These are phyloP conservation scores for Mirounga angustirostris DNA, from an alignment of 2,113 vertebrate genomes.

Conservation along the genomic window DNA sequence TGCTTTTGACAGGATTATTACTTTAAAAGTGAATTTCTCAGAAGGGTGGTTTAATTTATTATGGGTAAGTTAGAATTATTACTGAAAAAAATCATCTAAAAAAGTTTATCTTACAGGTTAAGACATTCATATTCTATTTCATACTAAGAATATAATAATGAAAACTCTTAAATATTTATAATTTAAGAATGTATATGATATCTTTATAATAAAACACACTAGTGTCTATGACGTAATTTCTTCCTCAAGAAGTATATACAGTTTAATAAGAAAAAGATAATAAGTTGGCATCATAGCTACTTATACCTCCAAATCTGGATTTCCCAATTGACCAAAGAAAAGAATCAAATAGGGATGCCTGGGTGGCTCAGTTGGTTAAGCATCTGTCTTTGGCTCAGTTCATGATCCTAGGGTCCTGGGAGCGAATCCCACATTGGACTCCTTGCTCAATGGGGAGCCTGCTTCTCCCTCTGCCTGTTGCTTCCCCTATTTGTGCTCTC, in stretches of 20 bases:
- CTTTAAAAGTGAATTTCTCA: constrained; percentile 48
- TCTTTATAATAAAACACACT: background rate
- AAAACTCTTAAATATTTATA: constrained; percentile 22
- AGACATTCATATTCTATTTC: constrained; percentile 19
- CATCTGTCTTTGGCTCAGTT: too few relatives aligned
- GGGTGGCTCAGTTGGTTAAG: too few relatives aligned
- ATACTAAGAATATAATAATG: background rate
- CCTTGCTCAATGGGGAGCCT: too few relatives aligned
- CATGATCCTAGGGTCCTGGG: too few relatives aligned
- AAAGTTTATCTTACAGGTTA: background rate
- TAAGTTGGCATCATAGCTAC: background rate
- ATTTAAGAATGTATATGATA: background rate
- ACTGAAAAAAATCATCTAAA: constrained; percentile 43
- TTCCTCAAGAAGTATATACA: background rate
- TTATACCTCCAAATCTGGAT: background rate
- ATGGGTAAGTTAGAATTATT: constrained; percentile 41
- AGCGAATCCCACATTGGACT: too few relatives aligned
- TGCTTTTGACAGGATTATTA: background rate
- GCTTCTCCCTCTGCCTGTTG: too few relatives aligned
- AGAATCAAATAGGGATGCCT: background rate
- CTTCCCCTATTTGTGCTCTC: too few relatives aligned
- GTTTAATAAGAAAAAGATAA: background rate
- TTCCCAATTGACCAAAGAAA: background rate
- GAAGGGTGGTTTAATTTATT: constrained; percentile 13
- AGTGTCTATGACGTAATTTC: background rate